Percentiles rank a stretch among this genome's conserved stretches.
Conservation (phyloP, 2,113 vertebrate genomes). For the Baryphthengus martii region DNA sequence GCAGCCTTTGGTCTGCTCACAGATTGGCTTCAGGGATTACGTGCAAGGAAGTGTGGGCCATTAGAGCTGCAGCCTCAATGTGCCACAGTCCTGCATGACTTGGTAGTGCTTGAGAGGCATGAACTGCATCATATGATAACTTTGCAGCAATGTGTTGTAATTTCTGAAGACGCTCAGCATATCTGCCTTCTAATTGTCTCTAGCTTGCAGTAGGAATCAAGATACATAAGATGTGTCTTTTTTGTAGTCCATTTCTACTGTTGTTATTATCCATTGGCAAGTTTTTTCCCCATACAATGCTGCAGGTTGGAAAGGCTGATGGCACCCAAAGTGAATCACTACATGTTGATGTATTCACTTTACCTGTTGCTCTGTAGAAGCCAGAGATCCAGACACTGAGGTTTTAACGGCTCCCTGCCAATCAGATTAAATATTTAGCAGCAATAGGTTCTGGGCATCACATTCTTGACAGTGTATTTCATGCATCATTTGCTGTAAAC, state of each 20-base stretch:
- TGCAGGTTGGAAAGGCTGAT: not conserved
- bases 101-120: not conserved
- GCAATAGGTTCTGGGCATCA: constrained; percentile 32
- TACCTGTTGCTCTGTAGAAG: constrained; percentile 32
- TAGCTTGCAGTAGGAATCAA: not conserved
- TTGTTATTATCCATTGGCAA: not conserved
- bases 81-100: not conserved
- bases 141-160: not conserved
- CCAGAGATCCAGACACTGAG: not conserved
- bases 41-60: not conserved
- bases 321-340: not conserved
- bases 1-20: not conserved
- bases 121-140: not conserved
- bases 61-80: not conserved
- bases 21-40: not conserved
- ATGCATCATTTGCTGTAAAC: constrained; percentile 51
- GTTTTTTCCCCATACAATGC: not conserved
- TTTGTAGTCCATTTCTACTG: not conserved
- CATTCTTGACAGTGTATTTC: constrained; percentile 43
- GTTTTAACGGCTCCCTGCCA: constrained; percentile 30
- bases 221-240: not conserved
- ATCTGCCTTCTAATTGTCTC: not conserved
- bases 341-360: constrained; percentile 21
- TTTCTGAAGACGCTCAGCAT: not conserved
- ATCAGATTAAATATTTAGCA: constrained; percentile 63